These are phyloP conservation scores for Colistium nudipinnis DNA, from an alignment of 2,113 vertebrate species.

Conservation along the genomic window DNA sequence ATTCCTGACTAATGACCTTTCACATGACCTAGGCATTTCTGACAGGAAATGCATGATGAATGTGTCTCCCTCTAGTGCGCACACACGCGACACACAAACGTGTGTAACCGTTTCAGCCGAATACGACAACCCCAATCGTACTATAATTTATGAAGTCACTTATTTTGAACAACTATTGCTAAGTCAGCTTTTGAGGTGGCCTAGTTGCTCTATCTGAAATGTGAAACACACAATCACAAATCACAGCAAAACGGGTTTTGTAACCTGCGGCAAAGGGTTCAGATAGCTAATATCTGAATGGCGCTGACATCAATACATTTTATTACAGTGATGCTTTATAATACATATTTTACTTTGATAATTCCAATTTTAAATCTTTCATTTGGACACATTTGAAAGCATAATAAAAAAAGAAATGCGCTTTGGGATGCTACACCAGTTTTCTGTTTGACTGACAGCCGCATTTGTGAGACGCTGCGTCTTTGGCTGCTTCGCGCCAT, in stretches of 20 bases:
- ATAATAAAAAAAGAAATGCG: neutral
- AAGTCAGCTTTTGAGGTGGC: too few species aligned
- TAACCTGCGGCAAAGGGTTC: too few species aligned
- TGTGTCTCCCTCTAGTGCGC: neutral
- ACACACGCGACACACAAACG: neutral
- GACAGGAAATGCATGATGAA: neutral
- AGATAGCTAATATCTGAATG: too few species aligned
- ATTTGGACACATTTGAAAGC: too few species aligned
- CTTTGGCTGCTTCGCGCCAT: neutral
- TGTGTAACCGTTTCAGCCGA: neutral
- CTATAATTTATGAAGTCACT: neutral
- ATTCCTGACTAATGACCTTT: slow-evolving; percentile 3
- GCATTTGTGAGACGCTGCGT: neutral
- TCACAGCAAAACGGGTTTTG: too few species aligned
- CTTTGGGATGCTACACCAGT: too few species aligned
- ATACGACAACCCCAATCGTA: neutral
- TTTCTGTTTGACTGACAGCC: slow-evolving; percentile 36
- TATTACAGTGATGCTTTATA: too few species aligned
- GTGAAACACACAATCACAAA: too few species aligned
- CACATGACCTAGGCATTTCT: neutral
- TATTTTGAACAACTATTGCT: neutral
- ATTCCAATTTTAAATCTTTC: too few species aligned
- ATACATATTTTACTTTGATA: neutral
- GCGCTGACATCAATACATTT: too few species aligned
- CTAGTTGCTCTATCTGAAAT: neutral